These are phyloP conservation scores for Epinotia demarniana DNA, from an alignment of 2,888 invertebrate species.

Conservation along the genomic window DNA sequence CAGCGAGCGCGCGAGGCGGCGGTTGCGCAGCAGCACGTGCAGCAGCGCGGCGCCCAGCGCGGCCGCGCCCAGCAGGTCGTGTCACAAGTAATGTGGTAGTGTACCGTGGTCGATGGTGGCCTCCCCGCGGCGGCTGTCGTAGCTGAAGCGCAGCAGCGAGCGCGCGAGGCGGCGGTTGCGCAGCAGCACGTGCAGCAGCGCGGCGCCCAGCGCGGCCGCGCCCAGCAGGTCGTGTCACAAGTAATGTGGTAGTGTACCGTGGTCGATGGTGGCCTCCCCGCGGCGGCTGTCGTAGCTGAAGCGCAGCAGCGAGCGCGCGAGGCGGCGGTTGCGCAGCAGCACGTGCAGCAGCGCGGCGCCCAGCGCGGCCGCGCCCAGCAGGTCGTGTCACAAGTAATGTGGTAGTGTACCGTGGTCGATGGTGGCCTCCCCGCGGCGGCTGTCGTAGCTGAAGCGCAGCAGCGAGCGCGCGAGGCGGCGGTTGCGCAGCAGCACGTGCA, in stretches of 20 bases:
- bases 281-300: slow-evolving; percentile 94
- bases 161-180: slow-evolving; percentile 90
- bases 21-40: slow-evolving; percentile 87
- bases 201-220: slow-evolving; percentile 78
- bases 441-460: slow-evolving; percentile 92
- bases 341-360: slow-evolving; percentile 86
- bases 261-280: slow-evolving; percentile 93
- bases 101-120: slow-evolving; percentile 92
- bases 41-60: slow-evolving; percentile 84
- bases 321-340: slow-evolving; percentile 88
- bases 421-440: slow-evolving; percentile 93
- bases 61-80: slow-evolving; percentile 73
- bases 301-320: slow-evolving; percentile 91
- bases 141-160: slow-evolving; percentile 92
- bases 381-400: neutral
- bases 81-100: slow-evolving; percentile 1
- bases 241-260: slow-evolving; percentile 77
- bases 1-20: slow-evolving; percentile 90
- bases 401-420: slow-evolving; percentile 87
- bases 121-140: slow-evolving; percentile 93
- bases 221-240: slow-evolving; percentile 60
- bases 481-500: slow-evolving; percentile 87
- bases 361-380: slow-evolving; percentile 71
- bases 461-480: slow-evolving; percentile 90
- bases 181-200: slow-evolving; percentile 86